Evolutionary conservation across 2,888 invertebrate species (phyloP), one percentile per base, ranked within the genome.

Genomic region (Lymantria dispar): DNA sequence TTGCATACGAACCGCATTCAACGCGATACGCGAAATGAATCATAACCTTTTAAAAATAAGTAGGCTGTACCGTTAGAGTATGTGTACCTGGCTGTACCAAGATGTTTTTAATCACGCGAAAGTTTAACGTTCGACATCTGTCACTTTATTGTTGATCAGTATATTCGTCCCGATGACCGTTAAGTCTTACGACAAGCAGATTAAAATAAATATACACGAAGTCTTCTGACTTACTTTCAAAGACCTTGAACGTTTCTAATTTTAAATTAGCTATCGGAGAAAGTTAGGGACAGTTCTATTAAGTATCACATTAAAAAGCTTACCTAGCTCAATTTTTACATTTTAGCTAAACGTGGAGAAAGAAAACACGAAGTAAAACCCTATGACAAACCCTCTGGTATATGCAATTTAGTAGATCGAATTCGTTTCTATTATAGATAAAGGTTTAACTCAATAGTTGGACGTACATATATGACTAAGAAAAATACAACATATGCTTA

Each of bases 21-120:
- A 47, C 40, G 37, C 47, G 58, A 48, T 33, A 44, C 56, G 67
- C 63, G 48, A 68, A 65, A 68, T 72, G 65, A 71, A 59, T 69
- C 60, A 70, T 68, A 59, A 63, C 58, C 59, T 66, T 62, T 58
- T 60, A 53, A 58, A 54, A 48, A 43, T 63, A 72, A 72, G 74
- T 74, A 70, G 76, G 72, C 50, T 72, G 69, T 58, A 62, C 78
- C 78, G 76, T 76, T 77, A 75, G 39, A 51, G 50, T 57, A 46
- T 52, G 46, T 48, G 30, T 53, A 52, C 47, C 7, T 29, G 29
- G 10, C 42, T 61, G 56, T 58, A 62, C 58, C 52, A 48, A 60
- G 52, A 45, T 56, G 56, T 62, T 41, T 58, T 59, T 60, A 60
- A 62, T 62, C 57, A 54, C 52, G 61, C 59, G 65, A 68, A 67